Percentiles rank a stretch among this genome's conserved stretches.
phyloP scores from a whole-genome alignment of 2,888 invertebrate genomes.

The Thymelicus acteon region DNA sequence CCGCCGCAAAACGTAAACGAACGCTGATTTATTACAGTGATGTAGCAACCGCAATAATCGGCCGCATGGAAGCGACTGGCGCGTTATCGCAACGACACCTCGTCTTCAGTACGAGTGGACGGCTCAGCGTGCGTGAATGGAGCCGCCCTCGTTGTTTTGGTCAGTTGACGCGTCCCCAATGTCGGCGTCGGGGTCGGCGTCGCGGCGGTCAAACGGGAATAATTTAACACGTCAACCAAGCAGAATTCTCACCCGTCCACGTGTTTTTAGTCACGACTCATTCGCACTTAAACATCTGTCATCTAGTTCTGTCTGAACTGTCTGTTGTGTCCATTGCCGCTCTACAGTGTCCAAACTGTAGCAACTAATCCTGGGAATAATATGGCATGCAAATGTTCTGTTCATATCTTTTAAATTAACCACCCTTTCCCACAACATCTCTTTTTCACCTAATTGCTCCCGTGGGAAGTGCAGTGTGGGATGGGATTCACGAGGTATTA shows the following conservation, averaged over 20 bases:
- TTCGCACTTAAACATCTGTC: slow-evolving; percentile 42
- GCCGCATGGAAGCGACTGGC: slow-evolving; percentile 79
- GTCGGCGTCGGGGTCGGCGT: slow-evolving; percentile 44
- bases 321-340: slow-evolving; percentile 14
- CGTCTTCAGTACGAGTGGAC: slow-evolving; percentile 71
- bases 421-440: slow-evolving; percentile 42
- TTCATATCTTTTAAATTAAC: slow-evolving; percentile 45
- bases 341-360: slow-evolving; percentile 45
- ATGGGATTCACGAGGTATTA: slow-evolving; percentile 41
- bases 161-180: slow-evolving; percentile 74
- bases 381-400: slow-evolving; percentile 44
- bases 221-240: slow-evolving; percentile 53
- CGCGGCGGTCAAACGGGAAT: slow-evolving; percentile 54
- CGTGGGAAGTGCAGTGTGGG: slow-evolving; percentile 44
- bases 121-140: slow-evolving; percentile 69
- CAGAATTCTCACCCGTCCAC: slow-evolving; percentile 44
- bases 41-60: slow-evolving; percentile 79
- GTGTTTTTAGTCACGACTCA: slow-evolving; percentile 40
- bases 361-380: slow-evolving; percentile 42
- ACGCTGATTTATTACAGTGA: slow-evolving; percentile 38
- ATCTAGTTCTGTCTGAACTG: slow-evolving; percentile 23
- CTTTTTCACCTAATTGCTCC: slow-evolving; percentile 44
- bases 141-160: slow-evolving; percentile 72
- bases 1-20: slow-evolving; percentile 15
- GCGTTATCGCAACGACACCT: slow-evolving; percentile 77